Conservation (phyloP, 2,888 invertebrate species). For the Abscondita cerata region DNA sequence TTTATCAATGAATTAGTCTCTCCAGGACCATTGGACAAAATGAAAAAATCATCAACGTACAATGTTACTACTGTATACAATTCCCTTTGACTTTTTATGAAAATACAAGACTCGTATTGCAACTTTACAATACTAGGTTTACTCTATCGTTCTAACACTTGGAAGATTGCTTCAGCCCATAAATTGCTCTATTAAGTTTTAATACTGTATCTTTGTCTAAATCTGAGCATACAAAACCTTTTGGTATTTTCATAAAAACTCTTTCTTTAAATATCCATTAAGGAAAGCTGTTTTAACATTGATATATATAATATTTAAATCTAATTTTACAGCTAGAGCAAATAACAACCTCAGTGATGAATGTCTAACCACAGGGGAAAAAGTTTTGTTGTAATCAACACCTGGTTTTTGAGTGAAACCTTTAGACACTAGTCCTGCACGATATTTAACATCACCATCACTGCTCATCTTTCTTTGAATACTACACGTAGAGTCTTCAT, state of each 20-base stretch:
- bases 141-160: neutral
- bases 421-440: neutral
- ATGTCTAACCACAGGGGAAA: neutral
- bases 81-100: neutral
- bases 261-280: neutral
- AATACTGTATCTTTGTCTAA: neutral
- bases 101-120: neutral
- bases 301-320: neutral
- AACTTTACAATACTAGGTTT: neutral
- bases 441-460: neutral
- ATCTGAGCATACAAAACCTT: neutral
- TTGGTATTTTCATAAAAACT: neutral
- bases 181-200: neutral
- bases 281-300: neutral
- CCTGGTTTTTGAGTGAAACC: conserved; percentile 1
- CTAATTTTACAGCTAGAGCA: neutral
- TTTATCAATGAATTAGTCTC: neutral
- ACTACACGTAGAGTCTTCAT: neutral
- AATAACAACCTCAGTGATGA: too few relatives aligned
- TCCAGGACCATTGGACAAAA: neutral
- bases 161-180: neutral
- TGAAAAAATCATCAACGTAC: conserved; percentile 2
- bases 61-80: neutral
- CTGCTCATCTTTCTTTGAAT: neutral
- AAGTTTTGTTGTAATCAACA: neutral